phyloP scores from a whole-genome alignment of 92 coral and sea anemone species.

The Epizoanthus ramosus region DNA sequence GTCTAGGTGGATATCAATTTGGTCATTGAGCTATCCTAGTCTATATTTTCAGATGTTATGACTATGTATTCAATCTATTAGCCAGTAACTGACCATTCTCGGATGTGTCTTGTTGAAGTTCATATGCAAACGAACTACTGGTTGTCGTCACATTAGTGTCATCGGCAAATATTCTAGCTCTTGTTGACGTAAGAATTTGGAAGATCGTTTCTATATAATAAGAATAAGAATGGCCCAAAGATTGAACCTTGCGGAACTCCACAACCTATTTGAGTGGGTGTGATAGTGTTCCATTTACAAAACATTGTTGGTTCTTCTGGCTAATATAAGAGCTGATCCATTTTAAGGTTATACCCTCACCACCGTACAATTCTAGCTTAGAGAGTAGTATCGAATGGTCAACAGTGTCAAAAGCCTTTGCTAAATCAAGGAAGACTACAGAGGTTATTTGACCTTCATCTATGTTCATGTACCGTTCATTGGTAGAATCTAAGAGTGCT shows the following conservation, averaged over 20 bases:
- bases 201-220: background rate
- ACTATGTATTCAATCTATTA: background rate
- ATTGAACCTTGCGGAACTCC: too few relatives aligned
- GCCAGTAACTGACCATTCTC: conserved; percentile 13
- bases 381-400: too few relatives aligned
- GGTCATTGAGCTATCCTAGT: background rate
- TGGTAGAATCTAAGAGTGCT: background rate
- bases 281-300: too few relatives aligned
- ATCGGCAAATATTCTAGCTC: background rate
- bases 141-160: conserved; percentile 4
- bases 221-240: too few relatives aligned
- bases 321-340: background rate
- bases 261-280: too few relatives aligned
- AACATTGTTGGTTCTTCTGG: too few relatives aligned
- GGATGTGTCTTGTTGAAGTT: background rate
- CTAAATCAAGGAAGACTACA: too few relatives aligned
- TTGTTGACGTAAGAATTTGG: conserved; percentile 5
- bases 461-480: background rate
- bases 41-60: conserved; percentile 2
- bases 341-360: too few relatives aligned
- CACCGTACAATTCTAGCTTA: background rate
- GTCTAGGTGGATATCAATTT: background rate
- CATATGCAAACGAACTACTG: background rate
- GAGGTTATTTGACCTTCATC: too few relatives aligned
- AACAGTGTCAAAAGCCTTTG: too few relatives aligned